Evolutionary conservation across 2,113 vertebrate species (phyloP), one percentile per base, ranked within the genome.

Genomic region (Micronisus gabar): DNA sequence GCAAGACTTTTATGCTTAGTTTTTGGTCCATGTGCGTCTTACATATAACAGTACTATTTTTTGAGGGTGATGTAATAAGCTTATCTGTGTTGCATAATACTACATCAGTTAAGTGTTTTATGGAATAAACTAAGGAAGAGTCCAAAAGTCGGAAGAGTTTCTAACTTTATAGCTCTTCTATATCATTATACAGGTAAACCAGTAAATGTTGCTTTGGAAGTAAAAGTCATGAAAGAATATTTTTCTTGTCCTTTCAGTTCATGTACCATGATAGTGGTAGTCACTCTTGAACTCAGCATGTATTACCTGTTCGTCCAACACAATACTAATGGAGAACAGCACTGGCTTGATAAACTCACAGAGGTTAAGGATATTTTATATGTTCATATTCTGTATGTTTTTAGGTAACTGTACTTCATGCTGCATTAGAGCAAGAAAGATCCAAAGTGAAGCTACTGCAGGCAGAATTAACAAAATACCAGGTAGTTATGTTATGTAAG

Each of bases 361-460:
- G 34, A n/a, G 1, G 2, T 63, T 23, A 38, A 47, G 11, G 20
- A 21, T 53, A 45, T 45, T 52, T 91, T 68, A 45, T 38, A 72
- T 80, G 50, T 59, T 19, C 15, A 13, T 88, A 10, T 94, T 65
- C 38, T 34, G 56, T 93, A 36, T 59, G 22, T 25, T 86, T 96
- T 48, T 92, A 99, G 99, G 99, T 99, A 93, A 97, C 98, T 75
- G 95, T 98, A 96, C 98, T 99, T 97, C 99, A 99, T 85, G 98
- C 97, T 80, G 98, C 99, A 45, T 98, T 99, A 88, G 99, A 99
- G 96, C 99, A 99, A 98, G 99, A 99, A 98, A 98, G 98, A 96
- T 99, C 99, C 74, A 99, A 99, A 98, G 99, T 99, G 79, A 99
- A 99, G 98, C 97, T 98, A 66, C 97, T 99, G 87, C 99, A 99